Evolutionary conservation across 2,888 invertebrate genomes (phyloP).

Genomic region (Patella depressa): DNA sequence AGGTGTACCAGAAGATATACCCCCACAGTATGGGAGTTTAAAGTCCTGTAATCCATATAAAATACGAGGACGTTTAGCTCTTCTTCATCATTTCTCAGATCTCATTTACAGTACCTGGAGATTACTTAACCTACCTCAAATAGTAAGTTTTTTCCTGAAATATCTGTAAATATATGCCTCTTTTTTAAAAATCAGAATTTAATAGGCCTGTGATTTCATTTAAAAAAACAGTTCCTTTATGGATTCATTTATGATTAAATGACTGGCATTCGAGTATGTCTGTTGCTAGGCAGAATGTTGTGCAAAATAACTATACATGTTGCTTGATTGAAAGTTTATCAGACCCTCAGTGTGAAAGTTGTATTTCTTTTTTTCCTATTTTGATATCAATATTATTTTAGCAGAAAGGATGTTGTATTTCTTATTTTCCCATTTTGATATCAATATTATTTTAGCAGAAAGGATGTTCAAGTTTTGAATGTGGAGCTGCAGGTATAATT

Average conservation of each 20-base stretch:
- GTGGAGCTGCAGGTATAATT: constrained; percentile 50
- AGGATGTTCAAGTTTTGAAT: constrained; percentile 46
- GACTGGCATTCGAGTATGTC: no score
- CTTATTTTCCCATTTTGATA: background rate
- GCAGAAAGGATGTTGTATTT: no score
- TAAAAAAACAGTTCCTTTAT: background rate
- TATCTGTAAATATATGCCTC: background rate
- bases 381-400: no score
- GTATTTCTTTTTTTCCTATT: no score
- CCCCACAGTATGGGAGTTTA: constrained; percentile 76
- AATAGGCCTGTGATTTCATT: background rate
- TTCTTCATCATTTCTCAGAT: constrained; percentile 78
- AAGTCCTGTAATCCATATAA: constrained; percentile 74
- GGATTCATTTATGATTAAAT: no score
- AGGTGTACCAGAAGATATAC: constrained; percentile 74
- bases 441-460: constrained; percentile 36
- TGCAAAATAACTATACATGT: no score
- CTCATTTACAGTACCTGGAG: constrained; percentile 77
- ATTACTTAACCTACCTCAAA: constrained; percentile 57
- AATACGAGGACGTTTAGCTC: constrained; percentile 75
- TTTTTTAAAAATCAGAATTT: background rate
- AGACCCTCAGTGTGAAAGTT: no score
- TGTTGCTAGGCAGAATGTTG: no score
- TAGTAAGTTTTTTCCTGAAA: constrained; percentile 36
- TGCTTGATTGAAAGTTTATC: no score